Evolutionary conservation across 2,888 invertebrate genomes (phyloP).

Genomic region (Drosophila pseudotakahashii): DNA sequence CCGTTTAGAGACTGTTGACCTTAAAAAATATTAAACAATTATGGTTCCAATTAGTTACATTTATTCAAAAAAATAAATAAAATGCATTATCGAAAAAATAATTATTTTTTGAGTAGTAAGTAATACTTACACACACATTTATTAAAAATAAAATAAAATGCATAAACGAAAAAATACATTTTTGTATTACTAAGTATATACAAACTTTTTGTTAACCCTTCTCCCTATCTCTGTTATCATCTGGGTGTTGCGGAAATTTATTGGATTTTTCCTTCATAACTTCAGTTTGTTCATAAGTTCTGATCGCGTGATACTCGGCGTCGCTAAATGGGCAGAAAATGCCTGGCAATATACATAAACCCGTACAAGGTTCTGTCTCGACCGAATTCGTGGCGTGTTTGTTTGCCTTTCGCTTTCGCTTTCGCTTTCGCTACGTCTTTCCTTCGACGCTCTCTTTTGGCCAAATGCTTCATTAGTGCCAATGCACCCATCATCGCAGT

Average conservation of each 20-base stretch:
- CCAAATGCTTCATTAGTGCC: slow-evolving; percentile 66
- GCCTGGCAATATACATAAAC: slow-evolving; percentile 3
- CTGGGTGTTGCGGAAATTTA: slow-evolving; percentile 60
- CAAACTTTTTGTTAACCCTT: not conserved
- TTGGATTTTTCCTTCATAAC: slow-evolving; percentile 61
- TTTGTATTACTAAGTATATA: not conserved
- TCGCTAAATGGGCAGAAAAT: slow-evolving; percentile 64
- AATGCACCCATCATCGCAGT: slow-evolving; percentile 60
- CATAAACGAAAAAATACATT: too few species aligned
- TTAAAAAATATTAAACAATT: not conserved
- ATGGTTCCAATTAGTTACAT: not conserved
- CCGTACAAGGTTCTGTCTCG: slow-evolving; percentile 51
- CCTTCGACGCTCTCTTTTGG: slow-evolving; percentile 32
- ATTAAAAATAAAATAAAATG: too few species aligned
- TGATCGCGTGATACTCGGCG: slow-evolving; percentile 70
- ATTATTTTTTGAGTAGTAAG: too few species aligned
- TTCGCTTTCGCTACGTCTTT: slow-evolving; percentile 55
- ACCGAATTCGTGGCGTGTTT: slow-evolving; percentile 65
- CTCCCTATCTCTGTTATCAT: slow-evolving; percentile 10
- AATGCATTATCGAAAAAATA: too few species aligned
- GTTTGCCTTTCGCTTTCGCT: slow-evolving; percentile 71
- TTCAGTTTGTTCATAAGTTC: slow-evolving; percentile 51
- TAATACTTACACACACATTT: too few species aligned
- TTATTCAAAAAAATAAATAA: too few species aligned
- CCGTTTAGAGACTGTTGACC: not conserved